phyloP scores from a whole-genome alignment of 2,113 vertebrate species.

The Erinaceus europaeus region DNA sequence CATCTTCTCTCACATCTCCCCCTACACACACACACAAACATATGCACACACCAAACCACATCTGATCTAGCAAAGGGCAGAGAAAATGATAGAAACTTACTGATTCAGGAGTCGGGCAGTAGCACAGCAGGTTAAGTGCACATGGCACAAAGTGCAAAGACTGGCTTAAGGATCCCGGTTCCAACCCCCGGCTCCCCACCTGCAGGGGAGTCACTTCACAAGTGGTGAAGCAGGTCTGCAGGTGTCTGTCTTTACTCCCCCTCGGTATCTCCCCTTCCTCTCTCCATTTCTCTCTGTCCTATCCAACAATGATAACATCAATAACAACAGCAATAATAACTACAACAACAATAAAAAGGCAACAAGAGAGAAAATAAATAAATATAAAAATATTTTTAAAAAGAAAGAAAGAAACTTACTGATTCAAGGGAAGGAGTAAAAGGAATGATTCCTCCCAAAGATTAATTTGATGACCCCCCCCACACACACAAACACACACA shows the following conservation, averaged over 20 bases:
- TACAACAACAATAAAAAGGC: too few relatives aligned
- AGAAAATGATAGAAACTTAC: background rate
- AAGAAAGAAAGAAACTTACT: background rate
- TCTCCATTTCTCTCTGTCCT: too few relatives aligned
- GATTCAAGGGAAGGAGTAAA: background rate
- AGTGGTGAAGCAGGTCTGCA: too few relatives aligned
- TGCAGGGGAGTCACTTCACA: too few relatives aligned
- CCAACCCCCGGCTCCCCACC: background rate
- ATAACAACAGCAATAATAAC: too few relatives aligned
- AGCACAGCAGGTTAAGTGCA: background rate
- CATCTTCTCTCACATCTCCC: background rate
- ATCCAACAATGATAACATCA: too few relatives aligned
- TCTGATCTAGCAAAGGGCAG: background rate
- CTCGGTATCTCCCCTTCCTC: too few relatives aligned
- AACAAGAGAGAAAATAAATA: background rate
- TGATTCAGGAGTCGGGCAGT: too few relatives aligned
- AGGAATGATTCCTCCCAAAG: background rate
- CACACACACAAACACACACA: too few relatives aligned
- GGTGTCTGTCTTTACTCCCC: too few relatives aligned
- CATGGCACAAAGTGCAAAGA: too few relatives aligned
- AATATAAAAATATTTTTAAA: too few relatives aligned
- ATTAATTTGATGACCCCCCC: background rate
- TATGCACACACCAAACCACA: background rate
- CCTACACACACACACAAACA: accelerated
- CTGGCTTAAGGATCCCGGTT: background rate